A percentile compares a stretch with the other conserved stretches of the same genome.
Evolutionary conservation across 2,888 invertebrate genomes (phyloP).

Genomic region (Drosophila neonasuta): DNA sequence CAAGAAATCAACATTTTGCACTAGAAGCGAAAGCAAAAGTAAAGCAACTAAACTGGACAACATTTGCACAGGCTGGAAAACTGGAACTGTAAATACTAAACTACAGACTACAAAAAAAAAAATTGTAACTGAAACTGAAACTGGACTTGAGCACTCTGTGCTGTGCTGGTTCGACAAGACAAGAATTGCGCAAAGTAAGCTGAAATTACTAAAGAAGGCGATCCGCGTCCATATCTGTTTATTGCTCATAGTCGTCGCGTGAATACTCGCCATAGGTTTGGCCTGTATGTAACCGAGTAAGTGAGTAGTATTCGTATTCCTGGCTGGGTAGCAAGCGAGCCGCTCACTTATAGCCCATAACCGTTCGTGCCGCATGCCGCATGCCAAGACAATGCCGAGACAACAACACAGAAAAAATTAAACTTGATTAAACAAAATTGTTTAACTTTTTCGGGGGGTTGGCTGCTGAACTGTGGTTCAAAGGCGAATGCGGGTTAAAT

Average conservation of each 20-base stretch:
- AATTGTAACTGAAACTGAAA: conserved; percentile 32
- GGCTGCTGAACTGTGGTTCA: conserved; percentile 58
- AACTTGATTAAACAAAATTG: conserved; percentile 74
- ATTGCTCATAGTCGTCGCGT: conserved; percentile 14
- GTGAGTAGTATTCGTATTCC: conserved; percentile 14
- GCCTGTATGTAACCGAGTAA: conserved; percentile 4
- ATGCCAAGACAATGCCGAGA: conserved; percentile 32
- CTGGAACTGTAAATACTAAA: conserved; percentile 26
- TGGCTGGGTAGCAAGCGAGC: conserved; percentile 11
- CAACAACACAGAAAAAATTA: conserved; percentile 22
- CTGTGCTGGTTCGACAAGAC: conserved; percentile 53
- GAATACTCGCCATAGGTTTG: conserved; percentile 16
- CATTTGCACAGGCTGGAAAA: conserved; percentile 36
- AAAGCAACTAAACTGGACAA: conserved; percentile 52
- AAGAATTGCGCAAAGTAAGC: conserved; percentile 68
- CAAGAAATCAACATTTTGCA: conserved; percentile 51
- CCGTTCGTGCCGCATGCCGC: conserved; percentile 44
- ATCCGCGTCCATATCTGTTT: conserved; percentile 39
- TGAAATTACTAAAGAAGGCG: conserved; percentile 58
- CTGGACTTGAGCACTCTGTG: conserved; percentile 42
- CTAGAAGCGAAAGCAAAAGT: conserved; percentile 72
- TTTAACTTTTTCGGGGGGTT: conserved; percentile 62
- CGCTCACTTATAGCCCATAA: conserved; percentile 50
- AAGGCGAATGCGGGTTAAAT: conserved; percentile 65
- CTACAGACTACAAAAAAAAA: conserved; percentile 4